Conservation (phyloP, 2,888 invertebrate species). For the Lapara coniferarum region DNA sequence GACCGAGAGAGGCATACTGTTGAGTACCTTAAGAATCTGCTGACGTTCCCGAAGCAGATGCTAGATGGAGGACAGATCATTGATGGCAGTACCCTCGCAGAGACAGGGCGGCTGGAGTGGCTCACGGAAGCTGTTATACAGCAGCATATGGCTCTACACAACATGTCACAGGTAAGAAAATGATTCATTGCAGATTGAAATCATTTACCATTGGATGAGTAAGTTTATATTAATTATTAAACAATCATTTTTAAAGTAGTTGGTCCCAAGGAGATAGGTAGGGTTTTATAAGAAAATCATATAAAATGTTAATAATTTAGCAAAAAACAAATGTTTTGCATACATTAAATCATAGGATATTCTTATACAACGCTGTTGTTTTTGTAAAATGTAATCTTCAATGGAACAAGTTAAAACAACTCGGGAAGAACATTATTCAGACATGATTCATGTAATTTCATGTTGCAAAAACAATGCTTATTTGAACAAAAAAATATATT, state of each 20-base stretch:
- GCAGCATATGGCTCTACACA: conserved; percentile 88
- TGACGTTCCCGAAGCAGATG: conserved; percentile 95
- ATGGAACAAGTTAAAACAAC: conserved; percentile 14
- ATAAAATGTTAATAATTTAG: too few species aligned
- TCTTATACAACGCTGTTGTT: neutral
- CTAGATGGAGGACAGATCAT: conserved; percentile 75
- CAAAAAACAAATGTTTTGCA: too few species aligned
- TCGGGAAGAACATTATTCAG: neutral
- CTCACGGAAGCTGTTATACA: conserved; percentile 91
- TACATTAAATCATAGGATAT: too few species aligned
- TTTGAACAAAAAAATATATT: neutral
- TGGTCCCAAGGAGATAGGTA: too few species aligned
- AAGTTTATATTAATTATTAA: too few species aligned
- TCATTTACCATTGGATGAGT: neutral
- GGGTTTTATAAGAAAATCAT: too few species aligned
- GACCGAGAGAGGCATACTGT: conserved; percentile 94
- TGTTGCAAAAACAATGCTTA: neutral
- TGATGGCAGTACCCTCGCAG: conserved; percentile 80
- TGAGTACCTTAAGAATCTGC: conserved; percentile 95
- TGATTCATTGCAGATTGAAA: neutral
- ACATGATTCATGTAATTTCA: neutral
- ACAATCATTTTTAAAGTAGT: too few species aligned
- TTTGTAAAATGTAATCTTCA: neutral
- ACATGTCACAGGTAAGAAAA: conserved; percentile 86
- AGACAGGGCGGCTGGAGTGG: conserved; percentile 88